These are phyloP conservation scores for Marmota flaviventris DNA, from an alignment of 2,113 vertebrate species.

Conservation along the genomic window DNA sequence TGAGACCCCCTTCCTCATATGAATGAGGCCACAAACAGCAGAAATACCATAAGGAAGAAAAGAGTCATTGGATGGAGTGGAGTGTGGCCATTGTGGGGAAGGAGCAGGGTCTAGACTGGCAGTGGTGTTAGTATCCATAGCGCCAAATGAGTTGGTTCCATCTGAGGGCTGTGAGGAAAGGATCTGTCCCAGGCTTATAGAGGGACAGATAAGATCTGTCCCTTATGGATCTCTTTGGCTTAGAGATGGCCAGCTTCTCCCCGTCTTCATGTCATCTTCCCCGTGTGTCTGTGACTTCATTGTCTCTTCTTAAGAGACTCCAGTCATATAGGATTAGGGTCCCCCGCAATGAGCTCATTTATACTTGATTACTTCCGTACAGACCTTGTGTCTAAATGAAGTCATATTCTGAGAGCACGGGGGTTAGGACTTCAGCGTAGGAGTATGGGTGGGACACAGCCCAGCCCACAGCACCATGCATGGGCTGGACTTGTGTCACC, in stretches of 20 bases:
- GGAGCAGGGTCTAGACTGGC: fast-evolving
- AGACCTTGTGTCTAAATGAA: neutral
- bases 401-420: neutral
- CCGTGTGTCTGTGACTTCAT: neutral
- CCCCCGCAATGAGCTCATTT: neutral
- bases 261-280: neutral
- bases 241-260: neutral
- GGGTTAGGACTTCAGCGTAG: no score
- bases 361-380: neutral
- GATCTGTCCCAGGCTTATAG: fast-evolving
- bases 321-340: no score
- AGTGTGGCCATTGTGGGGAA: fast-evolving
- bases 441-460: neutral
- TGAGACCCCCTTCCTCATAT: neutral
- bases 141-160: fast-evolving
- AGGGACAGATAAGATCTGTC: no score
- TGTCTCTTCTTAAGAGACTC: neutral
- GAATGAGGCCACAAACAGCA: neutral
- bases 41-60: neutral
- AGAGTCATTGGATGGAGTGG: neutral
- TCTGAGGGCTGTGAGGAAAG: fast-evolving
- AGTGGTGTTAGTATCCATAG: no score
- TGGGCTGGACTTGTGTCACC: neutral
- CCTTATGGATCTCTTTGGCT: no score
- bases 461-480: neutral